Base-by-base conservation (phyloP, 1,140 invertebrate genomes). In the Hypsibius dujardini region DNA sequence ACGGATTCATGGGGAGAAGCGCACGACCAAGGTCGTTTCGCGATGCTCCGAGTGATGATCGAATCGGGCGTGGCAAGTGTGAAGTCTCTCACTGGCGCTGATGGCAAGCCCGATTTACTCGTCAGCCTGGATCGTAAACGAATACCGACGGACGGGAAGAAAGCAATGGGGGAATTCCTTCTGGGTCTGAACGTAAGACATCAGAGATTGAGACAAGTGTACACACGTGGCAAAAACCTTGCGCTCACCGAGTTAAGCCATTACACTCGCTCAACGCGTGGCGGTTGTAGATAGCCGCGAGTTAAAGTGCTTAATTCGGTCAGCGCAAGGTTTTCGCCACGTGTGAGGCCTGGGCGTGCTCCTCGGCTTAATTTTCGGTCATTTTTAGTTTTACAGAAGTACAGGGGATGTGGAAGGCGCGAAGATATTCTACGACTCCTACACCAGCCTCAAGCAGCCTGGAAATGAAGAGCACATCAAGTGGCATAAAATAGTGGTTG, bases 21-120 rank as follows among this genome's bases (percentile, higher is more conserved):
- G n/a, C 90, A 94, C 78, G 87, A 87, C 46, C 87, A 89, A 77
- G 91, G 92, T 0, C 84, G 92, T 56, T 95, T 87, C 79, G 92
- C 91, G 1, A 85, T 96, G 69, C 84, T 92, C 76, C 85, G 87
- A 78, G 88, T 96, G 1, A 81, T 93, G 73, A 78, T 95, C 42
- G 86, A 94, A 80, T 90, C 92, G 70, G 62, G 62, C 7, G 62
- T 96, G 47, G 85, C 95, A 0, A 86, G 81, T 0, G 82, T 97
- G 7, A 80, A 84, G 46, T 87, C 91, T 78, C 83, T 83, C 1
- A 76, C 73, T 12, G 83, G 81, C 42, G 86, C 86, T 74, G 84
- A 85, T 71, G 89, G 87, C 40, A 86, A 89, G 74, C 81, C 82
- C n/a, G 88, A 95, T 79, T 81, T 96, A 14, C 77, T 86, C 59